A percentile compares a stretch with the other conserved stretches of the same genome.
phyloP scores from a whole-genome alignment of 2,113 vertebrate genomes.

The Ramphastos sulfuratus region DNA sequence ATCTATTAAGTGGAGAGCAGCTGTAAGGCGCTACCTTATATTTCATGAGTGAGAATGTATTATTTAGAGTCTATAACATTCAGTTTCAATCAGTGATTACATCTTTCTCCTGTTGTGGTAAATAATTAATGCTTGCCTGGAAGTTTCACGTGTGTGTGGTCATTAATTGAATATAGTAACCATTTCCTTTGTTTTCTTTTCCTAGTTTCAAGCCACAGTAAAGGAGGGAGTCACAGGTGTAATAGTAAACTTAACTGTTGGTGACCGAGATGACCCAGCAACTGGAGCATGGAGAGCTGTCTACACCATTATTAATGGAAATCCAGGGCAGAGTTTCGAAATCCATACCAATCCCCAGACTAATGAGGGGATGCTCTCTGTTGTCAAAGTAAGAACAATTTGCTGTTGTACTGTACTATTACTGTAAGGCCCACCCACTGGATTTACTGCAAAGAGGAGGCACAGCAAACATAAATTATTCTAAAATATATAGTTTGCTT shows the following conservation, averaged over 20 bases:
- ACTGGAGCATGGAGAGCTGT: conserved; percentile 91
- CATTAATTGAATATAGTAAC: neutral
- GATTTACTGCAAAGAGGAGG: neutral
- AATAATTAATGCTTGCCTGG: conserved; percentile 35
- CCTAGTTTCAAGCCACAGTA: conserved; percentile 90
- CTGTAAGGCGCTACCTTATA: neutral
- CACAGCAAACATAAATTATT: neutral
- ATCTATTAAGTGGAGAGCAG: conserved; percentile 20
- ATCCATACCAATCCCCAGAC: conserved; percentile 94
- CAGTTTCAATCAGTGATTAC: neutral
- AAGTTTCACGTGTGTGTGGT: neutral
- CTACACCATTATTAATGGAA: conserved; percentile 95
- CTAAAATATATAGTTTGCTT: neutral
- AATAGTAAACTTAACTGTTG: conserved; percentile 92
- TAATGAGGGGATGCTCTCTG: conserved; percentile 96
- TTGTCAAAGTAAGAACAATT: conserved; percentile 85
- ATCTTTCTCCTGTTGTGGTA: neutral
- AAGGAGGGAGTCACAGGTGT: conserved; percentile 90
- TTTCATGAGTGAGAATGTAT: conserved; percentile 21
- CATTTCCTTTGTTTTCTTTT: neutral
- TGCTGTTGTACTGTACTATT: neutral
- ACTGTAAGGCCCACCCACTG: neutral
- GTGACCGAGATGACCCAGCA: conserved; percentile 90
- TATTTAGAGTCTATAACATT: conserved; percentile 11
- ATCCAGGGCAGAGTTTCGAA: conserved; percentile 90